These are phyloP conservation scores for Mormyrus hasselquistii DNA, from an alignment of 2,797 vertebrate genomes.

Conservation along the genomic window DNA sequence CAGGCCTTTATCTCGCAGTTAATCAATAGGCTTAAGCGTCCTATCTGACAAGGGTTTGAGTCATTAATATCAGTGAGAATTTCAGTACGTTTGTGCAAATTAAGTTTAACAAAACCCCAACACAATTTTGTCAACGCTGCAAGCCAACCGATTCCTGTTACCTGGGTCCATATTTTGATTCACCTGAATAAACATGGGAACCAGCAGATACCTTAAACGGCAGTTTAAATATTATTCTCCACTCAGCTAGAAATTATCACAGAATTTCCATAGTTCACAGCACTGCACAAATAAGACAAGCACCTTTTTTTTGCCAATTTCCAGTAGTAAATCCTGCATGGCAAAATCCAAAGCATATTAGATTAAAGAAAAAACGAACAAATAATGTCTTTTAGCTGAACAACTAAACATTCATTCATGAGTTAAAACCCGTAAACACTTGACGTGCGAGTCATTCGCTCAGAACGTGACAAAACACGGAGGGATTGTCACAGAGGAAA, in stretches of 20 bases:
- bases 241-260: not conserved
- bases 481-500: not conserved
- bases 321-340: not conserved
- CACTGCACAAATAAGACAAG: not conserved
- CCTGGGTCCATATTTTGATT: not conserved
- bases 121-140: not conserved
- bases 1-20: not conserved
- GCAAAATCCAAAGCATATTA: not conserved
- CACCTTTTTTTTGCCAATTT: not conserved
- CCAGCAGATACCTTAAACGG: not conserved
- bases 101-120: not conserved
- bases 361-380: not conserved
- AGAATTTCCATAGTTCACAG: not conserved
- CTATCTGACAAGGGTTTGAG: not conserved
- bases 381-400: not conserved
- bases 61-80: not conserved
- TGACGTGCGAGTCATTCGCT: not conserved
- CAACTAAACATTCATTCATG: not conserved
- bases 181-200: not conserved
- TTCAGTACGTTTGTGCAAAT: not conserved
- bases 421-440: not conserved
- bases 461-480: not conserved
- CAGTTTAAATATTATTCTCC: not conserved
- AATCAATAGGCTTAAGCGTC: not conserved
- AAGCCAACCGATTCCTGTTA: not conserved